These are phyloP conservation scores for Riptortus pedestris DNA, from an alignment of 1,140 invertebrate species.

Conservation along the genomic window DNA sequence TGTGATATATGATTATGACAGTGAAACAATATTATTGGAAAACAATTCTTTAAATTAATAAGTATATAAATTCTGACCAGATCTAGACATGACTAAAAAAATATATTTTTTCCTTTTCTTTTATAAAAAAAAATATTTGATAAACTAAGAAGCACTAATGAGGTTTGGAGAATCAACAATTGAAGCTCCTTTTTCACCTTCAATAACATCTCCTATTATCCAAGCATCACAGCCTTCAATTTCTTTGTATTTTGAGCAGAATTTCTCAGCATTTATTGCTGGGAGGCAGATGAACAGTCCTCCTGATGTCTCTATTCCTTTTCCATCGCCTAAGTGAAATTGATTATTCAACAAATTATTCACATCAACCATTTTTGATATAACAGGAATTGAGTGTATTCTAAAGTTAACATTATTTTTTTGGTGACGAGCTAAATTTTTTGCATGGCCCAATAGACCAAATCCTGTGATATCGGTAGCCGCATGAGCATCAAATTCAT, in stretches of 20 bases:
- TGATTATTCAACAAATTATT: slow-evolving; percentile 90
- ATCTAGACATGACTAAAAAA: not conserved
- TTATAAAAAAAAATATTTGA: not conserved
- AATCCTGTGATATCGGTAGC: slow-evolving; percentile 96
- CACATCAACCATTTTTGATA: slow-evolving; percentile 95
- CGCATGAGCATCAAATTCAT: slow-evolving; percentile 94
- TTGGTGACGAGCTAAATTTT: slow-evolving; percentile 89
- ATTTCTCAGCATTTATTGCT: slow-evolving; percentile 87
- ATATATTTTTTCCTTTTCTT: not conserved
- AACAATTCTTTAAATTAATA: no score
- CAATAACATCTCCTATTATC: slow-evolving; percentile 98
- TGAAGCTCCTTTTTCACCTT: slow-evolving; percentile 85
- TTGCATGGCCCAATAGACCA: slow-evolving; percentile 89
- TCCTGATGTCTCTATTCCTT: slow-evolving; percentile 41
- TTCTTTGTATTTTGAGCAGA: slow-evolving; percentile 94
- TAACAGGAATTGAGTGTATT: slow-evolving; percentile 92
- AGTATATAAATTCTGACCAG: not conserved
- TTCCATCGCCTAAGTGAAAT: slow-evolving; percentile 41
- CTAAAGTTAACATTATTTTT: slow-evolving; percentile 95
- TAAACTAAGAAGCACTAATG: slow-evolving; percentile 73
- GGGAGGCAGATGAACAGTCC: slow-evolving; percentile 89
- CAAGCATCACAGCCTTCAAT: slow-evolving; percentile 94
- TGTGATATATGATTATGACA: no score
- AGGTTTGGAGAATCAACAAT: slow-evolving; percentile 96
- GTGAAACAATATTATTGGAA: no score